Evolutionary conservation across 2,888 invertebrate species (phyloP), one percentile per base, ranked within the genome.

Genomic region (Lampropteryx suffumata): DNA sequence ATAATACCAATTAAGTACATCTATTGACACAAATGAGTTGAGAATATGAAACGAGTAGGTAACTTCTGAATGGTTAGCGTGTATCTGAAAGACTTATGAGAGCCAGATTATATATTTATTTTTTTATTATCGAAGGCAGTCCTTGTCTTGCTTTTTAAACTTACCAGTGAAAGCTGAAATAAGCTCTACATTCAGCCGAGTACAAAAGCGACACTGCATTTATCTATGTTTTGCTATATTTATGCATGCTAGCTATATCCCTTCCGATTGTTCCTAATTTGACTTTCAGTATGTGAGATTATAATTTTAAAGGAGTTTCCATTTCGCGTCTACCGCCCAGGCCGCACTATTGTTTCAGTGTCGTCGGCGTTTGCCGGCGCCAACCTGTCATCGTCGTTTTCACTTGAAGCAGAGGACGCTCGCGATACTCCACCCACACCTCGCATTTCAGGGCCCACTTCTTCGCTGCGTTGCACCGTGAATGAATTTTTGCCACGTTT

Each of bases 381-480:
- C 76, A 82, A 96, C 96, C 96, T 96, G 94, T 95, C 96, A 82
- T 96, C 96, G 84, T 96, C 96, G 86, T 97, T 97, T 86, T 98
- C 98, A 88, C 97, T 97, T 85, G 97, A 97, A 75, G 97, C 96
- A 74, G 97, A 97, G 76, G 97, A 97, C 77, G 97, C 95, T 79
- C 97, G 96, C 79, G 93, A 93, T 49, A 90, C 86, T 27, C 89
- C 91, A 78, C 91, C 87, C 69, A 92, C 92, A 55, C 80, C 82
- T 61, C 94, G 91, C 79, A 94, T 93, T 87, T 97, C 97, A 73
- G 98, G 98, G 74, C 95, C 94, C 79, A 99, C 97, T 91, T 99
- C 99, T 92, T 99, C 99, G 88, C 98, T 98, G 91, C 99, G 95
- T 92, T 98, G 98, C 84, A 99, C 97, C 90, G 97, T 97, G 93